phyloP scores from a whole-genome alignment of 2,797 vertebrate genomes.

The Miichthys miiuy region DNA sequence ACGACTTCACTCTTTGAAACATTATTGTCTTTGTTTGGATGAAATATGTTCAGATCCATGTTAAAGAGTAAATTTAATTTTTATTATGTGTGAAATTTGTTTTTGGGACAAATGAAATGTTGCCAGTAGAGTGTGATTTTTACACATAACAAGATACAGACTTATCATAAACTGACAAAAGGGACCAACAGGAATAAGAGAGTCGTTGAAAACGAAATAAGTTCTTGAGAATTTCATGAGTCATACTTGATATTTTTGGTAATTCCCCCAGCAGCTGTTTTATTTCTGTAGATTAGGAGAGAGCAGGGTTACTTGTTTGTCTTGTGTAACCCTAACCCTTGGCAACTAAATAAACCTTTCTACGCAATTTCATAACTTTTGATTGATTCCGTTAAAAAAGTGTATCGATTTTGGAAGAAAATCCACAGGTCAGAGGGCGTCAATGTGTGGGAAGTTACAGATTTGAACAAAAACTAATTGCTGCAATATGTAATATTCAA shows the following conservation, averaged over 20 bases:
- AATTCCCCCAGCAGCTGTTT: background rate
- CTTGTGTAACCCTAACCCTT: background rate
- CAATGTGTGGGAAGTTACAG: conserved; percentile 25
- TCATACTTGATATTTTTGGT: background rate
- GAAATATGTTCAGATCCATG: conserved; percentile 5
- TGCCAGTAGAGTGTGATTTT: background rate
- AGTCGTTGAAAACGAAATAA: background rate
- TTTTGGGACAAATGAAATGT: background rate
- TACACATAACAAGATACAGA: background rate
- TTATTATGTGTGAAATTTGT: background rate
- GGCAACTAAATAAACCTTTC: no score
- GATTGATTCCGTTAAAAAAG: conserved; percentile 11
- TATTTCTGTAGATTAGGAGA: no score
- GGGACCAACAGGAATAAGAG: background rate
- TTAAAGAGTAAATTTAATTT: background rate
- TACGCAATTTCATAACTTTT: background rate
- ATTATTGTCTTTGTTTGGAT: background rate
- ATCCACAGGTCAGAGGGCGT: background rate
- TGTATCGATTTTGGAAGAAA: background rate
- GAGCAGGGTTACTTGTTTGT: no score
- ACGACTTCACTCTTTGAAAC: background rate
- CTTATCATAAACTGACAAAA: background rate
- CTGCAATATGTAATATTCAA: conserved; percentile 29
- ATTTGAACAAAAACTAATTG: conserved; percentile 18
- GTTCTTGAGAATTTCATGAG: background rate